Conservation (phyloP, 2,113 vertebrate species). For the Pipra filicauda region DNA sequence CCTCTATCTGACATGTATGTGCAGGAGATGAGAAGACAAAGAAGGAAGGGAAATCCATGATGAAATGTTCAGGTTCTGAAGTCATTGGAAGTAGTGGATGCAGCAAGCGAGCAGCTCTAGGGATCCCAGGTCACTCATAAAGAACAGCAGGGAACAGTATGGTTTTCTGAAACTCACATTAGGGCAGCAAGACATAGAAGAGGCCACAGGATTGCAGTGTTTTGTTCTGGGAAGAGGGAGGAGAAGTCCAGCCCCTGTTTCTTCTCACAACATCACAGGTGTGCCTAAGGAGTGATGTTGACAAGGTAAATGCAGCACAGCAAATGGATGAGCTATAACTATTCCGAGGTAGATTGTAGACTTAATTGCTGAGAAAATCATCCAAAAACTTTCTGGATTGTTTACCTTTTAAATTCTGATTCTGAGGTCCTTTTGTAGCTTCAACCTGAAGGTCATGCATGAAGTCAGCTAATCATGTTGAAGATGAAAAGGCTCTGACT, state of each 20-base stretch:
- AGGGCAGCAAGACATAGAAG: not conserved
- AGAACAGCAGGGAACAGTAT: not conserved
- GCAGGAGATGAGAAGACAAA: not conserved
- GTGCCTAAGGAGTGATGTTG: not conserved
- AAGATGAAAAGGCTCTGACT: not conserved
- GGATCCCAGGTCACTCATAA: rapidly evolving
- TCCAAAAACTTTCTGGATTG: not conserved
- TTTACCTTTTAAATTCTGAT: not conserved
- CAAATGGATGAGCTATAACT: not conserved
- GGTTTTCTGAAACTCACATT: not conserved
- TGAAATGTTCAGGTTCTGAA: not conserved
- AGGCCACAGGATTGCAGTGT: not conserved
- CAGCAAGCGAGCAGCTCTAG: not conserved
- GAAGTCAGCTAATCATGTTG: not conserved
- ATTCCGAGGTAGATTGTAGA: not conserved
- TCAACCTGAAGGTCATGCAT: not conserved
- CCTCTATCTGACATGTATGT: not conserved
- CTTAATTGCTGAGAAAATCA: constrained; percentile 12
- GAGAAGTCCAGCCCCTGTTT: not conserved
- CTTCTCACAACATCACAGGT: not conserved
- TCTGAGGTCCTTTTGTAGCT: not conserved
- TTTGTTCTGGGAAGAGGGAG: not conserved
- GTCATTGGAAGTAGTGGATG: not conserved
- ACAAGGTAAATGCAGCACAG: not conserved
- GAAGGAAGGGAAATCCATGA: not conserved